phyloP scores from a whole-genome alignment of 2,113 vertebrate species.

The Grallaria varia region DNA sequence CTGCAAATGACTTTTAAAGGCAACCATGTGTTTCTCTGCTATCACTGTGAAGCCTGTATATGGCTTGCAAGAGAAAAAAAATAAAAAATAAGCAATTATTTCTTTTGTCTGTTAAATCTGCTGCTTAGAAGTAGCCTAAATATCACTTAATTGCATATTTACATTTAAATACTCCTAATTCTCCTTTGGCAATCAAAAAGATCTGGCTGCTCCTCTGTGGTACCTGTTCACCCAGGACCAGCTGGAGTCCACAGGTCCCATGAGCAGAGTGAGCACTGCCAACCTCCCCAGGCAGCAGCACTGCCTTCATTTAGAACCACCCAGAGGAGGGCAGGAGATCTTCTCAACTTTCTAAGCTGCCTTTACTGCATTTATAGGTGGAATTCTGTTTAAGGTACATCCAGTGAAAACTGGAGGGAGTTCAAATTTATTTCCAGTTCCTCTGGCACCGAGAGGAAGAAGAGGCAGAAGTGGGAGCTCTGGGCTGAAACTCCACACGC shows the following conservation, averaged over 20 bases:
- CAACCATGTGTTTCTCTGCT: not conserved
- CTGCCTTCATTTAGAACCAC: not conserved
- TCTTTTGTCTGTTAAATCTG: conserved; percentile 28
- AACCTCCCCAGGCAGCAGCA: not conserved
- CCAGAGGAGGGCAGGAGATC: not conserved
- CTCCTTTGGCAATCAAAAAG: not conserved
- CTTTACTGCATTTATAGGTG: not conserved
- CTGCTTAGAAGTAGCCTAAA: not conserved
- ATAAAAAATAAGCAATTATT: not conserved
- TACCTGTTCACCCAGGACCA: conserved; percentile 14
- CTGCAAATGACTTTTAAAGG: conserved; percentile 21
- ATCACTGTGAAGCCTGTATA: not conserved
- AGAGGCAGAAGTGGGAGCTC: not conserved
- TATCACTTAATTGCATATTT: conserved; percentile 40
- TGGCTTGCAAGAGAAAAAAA: not conserved
- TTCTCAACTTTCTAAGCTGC: not conserved
- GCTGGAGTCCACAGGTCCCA: not conserved
- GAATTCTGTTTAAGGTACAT: not conserved
- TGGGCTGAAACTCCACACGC: not conserved
- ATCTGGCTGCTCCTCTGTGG: not conserved
- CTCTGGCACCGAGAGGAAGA: not conserved
- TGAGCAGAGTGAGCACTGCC: not conserved
- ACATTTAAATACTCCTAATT: conserved; percentile 5
- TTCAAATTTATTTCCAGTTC: not conserved
- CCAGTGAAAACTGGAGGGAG: not conserved